Evolutionary conservation across 2,113 vertebrate species (phyloP).

Genomic region (Micromys minutus): DNA sequence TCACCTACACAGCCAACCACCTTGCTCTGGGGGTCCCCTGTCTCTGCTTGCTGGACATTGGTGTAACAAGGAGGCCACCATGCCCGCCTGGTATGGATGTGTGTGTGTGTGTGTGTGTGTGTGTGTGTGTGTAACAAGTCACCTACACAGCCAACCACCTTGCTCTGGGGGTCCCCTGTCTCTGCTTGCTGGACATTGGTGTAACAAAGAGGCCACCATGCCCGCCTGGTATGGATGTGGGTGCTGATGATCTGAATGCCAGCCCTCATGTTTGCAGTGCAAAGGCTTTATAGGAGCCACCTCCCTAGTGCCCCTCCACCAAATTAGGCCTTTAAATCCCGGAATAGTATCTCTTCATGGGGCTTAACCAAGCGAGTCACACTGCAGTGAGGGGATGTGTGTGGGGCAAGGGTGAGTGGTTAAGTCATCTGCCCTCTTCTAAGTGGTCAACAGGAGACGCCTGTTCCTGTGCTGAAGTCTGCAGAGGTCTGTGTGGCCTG

Average conservation of each 20-base stretch:
- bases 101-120: too few relatives aligned
- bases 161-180: too few relatives aligned
- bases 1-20: too few relatives aligned
- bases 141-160: too few relatives aligned
- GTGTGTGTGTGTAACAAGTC: neutral
- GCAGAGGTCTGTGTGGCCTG: neutral
- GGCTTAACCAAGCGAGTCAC: neutral
- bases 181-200: neutral
- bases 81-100: too few relatives aligned
- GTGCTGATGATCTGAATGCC: neutral
- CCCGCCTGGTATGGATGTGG: neutral
- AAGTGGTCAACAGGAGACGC: too few relatives aligned
- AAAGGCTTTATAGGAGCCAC: neutral
- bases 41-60: neutral
- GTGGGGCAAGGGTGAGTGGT: neutral
- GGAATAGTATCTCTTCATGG: neutral
- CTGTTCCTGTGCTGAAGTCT: neutral
- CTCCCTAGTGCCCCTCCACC: neutral
- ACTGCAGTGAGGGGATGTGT: neutral
- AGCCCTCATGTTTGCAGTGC: neutral
- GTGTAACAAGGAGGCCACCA: too few relatives aligned
- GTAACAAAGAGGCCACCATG: too few relatives aligned
- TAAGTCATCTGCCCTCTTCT: neutral
- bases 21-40: too few relatives aligned
- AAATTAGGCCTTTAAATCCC: neutral